Evolutionary conservation across 2,888 invertebrate species (phyloP), one percentile per base, ranked within the genome.

Genomic region (Incurvaria masculella): DNA sequence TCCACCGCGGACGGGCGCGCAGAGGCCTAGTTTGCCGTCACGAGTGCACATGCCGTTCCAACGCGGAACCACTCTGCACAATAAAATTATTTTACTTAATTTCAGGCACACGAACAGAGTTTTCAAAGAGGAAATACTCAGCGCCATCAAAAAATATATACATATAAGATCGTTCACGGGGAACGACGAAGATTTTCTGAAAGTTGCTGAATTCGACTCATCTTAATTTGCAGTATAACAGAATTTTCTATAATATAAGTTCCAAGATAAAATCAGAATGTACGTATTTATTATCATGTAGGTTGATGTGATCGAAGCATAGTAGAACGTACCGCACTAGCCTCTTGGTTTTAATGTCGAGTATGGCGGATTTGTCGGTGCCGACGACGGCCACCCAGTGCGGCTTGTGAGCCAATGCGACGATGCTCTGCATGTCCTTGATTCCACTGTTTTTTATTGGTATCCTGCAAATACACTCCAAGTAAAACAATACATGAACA

Each of bases 1-100:
- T 0, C 98, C 98, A 0, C 98, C 98, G 46, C 97, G 85, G 42
- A 89, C 80, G 0, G 98, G 97, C 0, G 98, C 97, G 63, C 92
- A 96, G 0, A 98, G 79, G 0, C 97, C 98, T 55, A 86, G 87
- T 66, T 93, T 94, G 2, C 94, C 94, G 61, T 94, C 94, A 53
- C 83, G 82, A 0, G 93, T 93, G 56, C 92, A 87, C 46, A 85
- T 87, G 1, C 97, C 97, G 55, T 93, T 93, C 97, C 97, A 97
- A 59, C 94, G 89, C 1, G 89, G 87, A 14, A 97, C 87, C 1
- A 91, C 87, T 46, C 79, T 79, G 49, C 1, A 21, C 26, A 11
- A 41, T n/a, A n/a, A n/a, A n/a, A n/a, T n/a, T n/a, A n/a, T n/a
- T n/a, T n/a, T n/a, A n/a, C n/a, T n/a, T n/a, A n/a, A n/a, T n/a